These are phyloP conservation scores for Pachypeltis micranthus DNA, from an alignment of 1,140 invertebrate species.

Conservation along the genomic window DNA sequence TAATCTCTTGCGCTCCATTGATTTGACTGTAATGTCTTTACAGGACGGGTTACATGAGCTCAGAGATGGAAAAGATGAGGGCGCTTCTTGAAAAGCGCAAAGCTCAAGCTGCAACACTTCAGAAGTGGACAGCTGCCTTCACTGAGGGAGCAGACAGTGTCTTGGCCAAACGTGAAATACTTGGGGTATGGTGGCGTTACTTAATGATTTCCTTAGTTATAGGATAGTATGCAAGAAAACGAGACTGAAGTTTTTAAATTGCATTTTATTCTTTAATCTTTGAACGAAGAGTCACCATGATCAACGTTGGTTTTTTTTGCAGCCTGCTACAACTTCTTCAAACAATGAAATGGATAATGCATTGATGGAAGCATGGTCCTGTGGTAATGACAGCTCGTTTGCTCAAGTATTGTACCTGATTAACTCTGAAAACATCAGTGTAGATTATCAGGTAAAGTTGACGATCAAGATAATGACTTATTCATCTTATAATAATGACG, in stretches of 20 bases:
- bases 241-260: no score
- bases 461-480: no score
- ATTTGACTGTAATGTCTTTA: no score
- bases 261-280: no score
- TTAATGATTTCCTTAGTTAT: no score
- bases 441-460: conserved; percentile 42
- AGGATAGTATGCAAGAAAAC: no score
- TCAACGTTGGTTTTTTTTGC: no score
- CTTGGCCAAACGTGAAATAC: neutral
- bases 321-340: conserved; percentile 35
- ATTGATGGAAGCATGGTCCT: conserved; percentile 46
- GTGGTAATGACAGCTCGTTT: conserved; percentile 47
- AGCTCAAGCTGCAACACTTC: conserved; percentile 39
- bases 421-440: conserved; percentile 55
- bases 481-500: no score
- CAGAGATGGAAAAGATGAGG: conserved; percentile 45
- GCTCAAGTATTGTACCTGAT: conserved; percentile 61
- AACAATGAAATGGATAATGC: conserved; percentile 46
- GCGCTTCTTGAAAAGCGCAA: conserved; percentile 38
- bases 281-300: no score
- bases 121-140: conserved; percentile 35
- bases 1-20: no score
- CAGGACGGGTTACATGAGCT: conserved; percentile 51
- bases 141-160: neutral
- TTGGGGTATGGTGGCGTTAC: no score